Conservation (phyloP, 1,140 invertebrate genomes). For the Dendroctonus valens region DNA sequence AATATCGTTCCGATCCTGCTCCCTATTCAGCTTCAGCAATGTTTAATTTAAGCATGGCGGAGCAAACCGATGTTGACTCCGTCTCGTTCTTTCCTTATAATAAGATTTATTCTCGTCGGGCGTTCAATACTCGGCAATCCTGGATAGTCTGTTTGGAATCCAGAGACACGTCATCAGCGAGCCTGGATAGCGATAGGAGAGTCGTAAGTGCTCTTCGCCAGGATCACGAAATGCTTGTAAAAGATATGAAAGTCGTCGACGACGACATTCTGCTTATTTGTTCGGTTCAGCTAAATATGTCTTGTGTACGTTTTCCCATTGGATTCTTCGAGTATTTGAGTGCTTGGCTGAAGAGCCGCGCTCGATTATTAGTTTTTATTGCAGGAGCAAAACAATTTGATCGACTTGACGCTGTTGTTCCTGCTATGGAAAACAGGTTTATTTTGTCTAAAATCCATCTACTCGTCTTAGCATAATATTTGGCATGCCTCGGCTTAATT, state of each 20-base stretch:
- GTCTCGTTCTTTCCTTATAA: constrained; percentile 46
- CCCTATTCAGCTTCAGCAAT: constrained; percentile 37
- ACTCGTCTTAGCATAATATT: constrained; percentile 12
- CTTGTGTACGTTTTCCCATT: constrained; percentile 1
- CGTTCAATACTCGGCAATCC: constrained; percentile 44
- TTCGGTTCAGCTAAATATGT: neutral
- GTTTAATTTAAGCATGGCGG: constrained; percentile 47
- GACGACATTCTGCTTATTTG: constrained; percentile 37
- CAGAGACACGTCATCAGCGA: constrained; percentile 38
- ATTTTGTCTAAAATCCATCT: constrained; percentile 10
- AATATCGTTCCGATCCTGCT: neutral
- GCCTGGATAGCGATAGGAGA: constrained; percentile 28
- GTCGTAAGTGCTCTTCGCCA: constrained; percentile 28
- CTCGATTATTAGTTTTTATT: no score
- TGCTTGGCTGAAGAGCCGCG: neutral
- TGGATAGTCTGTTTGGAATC: constrained; percentile 44
- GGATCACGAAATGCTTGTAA: constrained; percentile 33
- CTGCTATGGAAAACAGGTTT: neutral
- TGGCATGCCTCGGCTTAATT: constrained; percentile 8
- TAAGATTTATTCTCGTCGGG: constrained; percentile 46
- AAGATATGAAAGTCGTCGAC: constrained; percentile 36
- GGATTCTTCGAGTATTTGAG: constrained; percentile 6
- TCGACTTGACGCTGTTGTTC: no score
- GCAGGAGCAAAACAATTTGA: no score
- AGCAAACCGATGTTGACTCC: constrained; percentile 47